A percentile compares a stretch with the other conserved stretches of the same genome.
Conservation (phyloP, 1,140 invertebrate genomes). For the Heliconius himera region DNA sequence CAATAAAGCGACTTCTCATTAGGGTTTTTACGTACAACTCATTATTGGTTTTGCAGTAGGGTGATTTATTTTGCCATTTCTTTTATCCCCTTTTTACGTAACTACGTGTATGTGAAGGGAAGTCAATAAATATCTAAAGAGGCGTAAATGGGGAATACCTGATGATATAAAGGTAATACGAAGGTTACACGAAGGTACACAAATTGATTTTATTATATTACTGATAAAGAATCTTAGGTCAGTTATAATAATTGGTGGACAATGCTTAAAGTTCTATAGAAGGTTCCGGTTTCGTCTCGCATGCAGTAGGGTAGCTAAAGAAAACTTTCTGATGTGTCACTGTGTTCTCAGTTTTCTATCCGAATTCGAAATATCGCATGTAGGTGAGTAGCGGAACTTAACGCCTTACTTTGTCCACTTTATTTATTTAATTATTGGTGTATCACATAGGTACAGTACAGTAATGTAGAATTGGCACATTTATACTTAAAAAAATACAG, state of each 20-base stretch:
- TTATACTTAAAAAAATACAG: no score
- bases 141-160: background rate
- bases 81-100: constrained; percentile 3
- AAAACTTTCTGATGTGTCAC: no score
- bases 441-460: no score
- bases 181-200: background rate
- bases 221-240: background rate
- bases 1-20: constrained; percentile 15
- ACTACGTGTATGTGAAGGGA: background rate
- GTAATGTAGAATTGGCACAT: no score
- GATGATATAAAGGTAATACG: background rate
- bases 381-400: no score
- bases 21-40: constrained; percentile 25
- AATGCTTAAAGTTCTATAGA: no score
- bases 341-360: no score
- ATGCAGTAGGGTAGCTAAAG: no score
- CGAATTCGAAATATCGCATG: no score
- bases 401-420: no score
- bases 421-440: no score
- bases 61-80: constrained; percentile 21
- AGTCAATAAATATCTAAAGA: constrained; percentile 3
- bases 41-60: constrained; percentile 27
- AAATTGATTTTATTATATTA: background rate
- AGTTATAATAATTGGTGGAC: background rate
- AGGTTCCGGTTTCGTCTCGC: no score